A percentile compares a stretch with the other conserved stretches of the same genome.
Conservation (phyloP, 2,888 invertebrate species). For the Xestia sexstrigata region DNA sequence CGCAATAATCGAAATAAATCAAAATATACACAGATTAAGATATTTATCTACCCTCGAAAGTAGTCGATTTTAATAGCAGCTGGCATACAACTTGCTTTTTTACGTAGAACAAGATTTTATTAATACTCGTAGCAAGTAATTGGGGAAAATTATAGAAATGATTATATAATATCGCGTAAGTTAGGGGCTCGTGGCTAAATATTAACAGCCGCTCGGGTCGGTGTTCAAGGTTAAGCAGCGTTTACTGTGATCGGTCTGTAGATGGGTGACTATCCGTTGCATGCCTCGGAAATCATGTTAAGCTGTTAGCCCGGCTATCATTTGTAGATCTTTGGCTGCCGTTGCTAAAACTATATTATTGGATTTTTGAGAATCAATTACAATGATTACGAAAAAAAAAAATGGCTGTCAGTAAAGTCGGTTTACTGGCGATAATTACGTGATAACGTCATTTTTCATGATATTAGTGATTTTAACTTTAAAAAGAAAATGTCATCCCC, state of each 20-base stretch:
- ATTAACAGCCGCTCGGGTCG: neutral
- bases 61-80: conserved; percentile 17
- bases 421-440: too few species aligned
- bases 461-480: too few species aligned
- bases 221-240: neutral
- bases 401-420: too few species aligned
- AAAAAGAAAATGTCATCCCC: too few species aligned
- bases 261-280: neutral
- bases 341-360: too few species aligned
- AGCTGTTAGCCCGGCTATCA: neutral
- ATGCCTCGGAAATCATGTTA: neutral
- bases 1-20: conserved; percentile 40
- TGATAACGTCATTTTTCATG: too few species aligned
- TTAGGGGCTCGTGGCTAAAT: neutral
- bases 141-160: neutral
- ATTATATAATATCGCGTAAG: neutral
- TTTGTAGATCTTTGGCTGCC: too few species aligned
- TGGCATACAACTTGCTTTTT: conserved; percentile 7
- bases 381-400: too few species aligned
- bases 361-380: too few species aligned
- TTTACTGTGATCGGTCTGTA: neutral
- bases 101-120: conserved; percentile 23
- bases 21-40: conserved; percentile 37
- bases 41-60: conserved; percentile 46
- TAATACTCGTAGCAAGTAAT: neutral